Evolutionary conservation across 2,113 vertebrate species (phyloP), one percentile per base, ranked within the genome.

Genomic region (Lonchura striata): DNA sequence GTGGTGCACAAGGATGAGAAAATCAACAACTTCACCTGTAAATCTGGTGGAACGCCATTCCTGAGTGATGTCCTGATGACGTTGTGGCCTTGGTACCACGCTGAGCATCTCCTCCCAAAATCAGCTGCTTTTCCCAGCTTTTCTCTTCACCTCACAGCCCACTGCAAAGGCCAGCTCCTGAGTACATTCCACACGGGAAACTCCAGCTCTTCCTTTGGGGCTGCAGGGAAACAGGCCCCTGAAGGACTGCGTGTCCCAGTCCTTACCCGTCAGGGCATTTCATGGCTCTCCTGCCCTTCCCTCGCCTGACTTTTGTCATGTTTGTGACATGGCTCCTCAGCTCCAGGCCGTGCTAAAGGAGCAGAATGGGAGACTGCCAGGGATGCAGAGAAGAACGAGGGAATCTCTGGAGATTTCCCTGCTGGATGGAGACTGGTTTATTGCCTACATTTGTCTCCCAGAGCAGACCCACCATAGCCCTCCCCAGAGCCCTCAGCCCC

Each of bases 1-100:
- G 21, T 11, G n/a, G 20, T 14, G 24, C 46, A 33, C 13, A 61
- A 28, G 30, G 21, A 19, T 28, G 4, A 52, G 23, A 15, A n/a
- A 74, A 64, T 28, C 75, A 50, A 19, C 65, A 84, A 24, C 35
- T 63, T 39, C 53, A 16, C 15, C 46, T 5, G 4, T 5, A 20
- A 17, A 47, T 18, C 54, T 47, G 3, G 0, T 8, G 37, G 60
- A 28, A 12, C 0, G 0, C 59, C 4, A 1, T 42, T 53, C 18
- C 68, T 10, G 44, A 33, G 46, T 42, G 39, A 11, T 0, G 0
- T 27, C 64, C 64, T 7, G 8, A 12, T 3, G 30, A 44, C 50
- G 35, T 5, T 42, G 23, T 12, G 35, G 46, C 25, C 35, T 17
- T 28, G 27, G 33, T 30, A 21, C 49, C 64, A 6, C 19, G 0